A percentile compares a stretch with the other conserved stretches of the same genome.
Evolutionary conservation across 2,888 invertebrate species (phyloP).

Genomic region (Heteromurus nitidus): DNA sequence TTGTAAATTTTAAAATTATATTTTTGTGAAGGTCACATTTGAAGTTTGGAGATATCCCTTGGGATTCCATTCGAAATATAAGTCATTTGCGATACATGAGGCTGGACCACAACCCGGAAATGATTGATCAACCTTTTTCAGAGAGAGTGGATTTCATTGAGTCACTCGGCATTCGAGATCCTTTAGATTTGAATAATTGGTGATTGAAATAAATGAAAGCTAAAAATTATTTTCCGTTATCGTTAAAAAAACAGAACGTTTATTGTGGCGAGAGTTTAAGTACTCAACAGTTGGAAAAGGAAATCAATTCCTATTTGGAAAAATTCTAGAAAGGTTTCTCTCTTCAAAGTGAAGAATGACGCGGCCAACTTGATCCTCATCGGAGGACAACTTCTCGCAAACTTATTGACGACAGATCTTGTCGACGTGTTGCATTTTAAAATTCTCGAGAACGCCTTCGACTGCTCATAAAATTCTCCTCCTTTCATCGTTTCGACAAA

Average conservation of each 20-base stretch:
- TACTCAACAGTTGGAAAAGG: not conserved
- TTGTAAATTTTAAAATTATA: conserved; percentile 9
- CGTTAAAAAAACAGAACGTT: not conserved
- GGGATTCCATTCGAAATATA: conserved; percentile 54
- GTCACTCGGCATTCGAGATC: conserved; percentile 46
- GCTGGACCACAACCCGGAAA: conserved; percentile 39
- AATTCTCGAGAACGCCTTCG: too few species aligned
- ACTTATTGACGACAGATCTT: too few species aligned
- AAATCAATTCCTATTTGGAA: not conserved
- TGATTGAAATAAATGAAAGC: conserved; percentile 1
- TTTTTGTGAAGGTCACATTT: conserved; percentile 9
- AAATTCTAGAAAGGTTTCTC: not conserved
- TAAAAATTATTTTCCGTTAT: not conserved
- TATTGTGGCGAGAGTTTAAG: not conserved
- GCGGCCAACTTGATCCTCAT: not conserved
- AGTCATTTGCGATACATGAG: conserved; percentile 32
- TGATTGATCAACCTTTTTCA: conserved; percentile 56
- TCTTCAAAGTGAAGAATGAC: not conserved
- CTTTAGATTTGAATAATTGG: conserved; percentile 54
- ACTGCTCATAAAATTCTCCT: too few species aligned
- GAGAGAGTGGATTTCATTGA: conserved; percentile 40
- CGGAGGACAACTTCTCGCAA: not conserved
- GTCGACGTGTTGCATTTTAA: too few species aligned
- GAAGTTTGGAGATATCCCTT: conserved; percentile 47
- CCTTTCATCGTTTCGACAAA: too few species aligned